Evolutionary conservation across 2,797 vertebrate species (phyloP), one percentile per base, ranked within the genome.

Genomic region (Diglossa cyanea): DNA sequence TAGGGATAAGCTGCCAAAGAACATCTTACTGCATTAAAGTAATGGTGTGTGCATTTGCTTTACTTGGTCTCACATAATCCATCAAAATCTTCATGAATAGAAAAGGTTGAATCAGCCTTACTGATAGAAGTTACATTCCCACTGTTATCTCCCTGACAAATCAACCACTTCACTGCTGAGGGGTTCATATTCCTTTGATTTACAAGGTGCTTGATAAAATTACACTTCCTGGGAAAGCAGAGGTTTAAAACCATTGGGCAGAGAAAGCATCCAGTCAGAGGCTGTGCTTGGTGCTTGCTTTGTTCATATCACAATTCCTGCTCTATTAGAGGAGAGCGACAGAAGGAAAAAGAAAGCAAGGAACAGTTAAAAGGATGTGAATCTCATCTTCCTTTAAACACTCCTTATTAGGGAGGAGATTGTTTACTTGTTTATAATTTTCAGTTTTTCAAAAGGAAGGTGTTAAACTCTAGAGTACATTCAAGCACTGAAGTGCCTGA

Each of bases 21-120:
- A 72, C 23, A 39, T 37, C 44, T 88, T 74, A 47, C 21, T 53
- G 45, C 40, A 47, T 83, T 76, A 87, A 47, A 84, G 61, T 66
- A 77, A 67, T 31, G 51, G 48, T 71, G 65, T 89, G 35, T 44
- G 47, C 42, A 33, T 68, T 87, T 88, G 47, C 84, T 91, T 62
- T 60, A 28, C 70, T 92, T 84, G 67, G 60, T 84, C 68, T 94
- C 90, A 86, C 63, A 42, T 75, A 95, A 96, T 88, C 91, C 82
- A 82, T 87, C 79, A 79, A 93, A 90, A 68, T 82, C 55, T 95
- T 90, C 53, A 79, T 51, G 42, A 93, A 33, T 12, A 87, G 81
- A 70, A 79, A 86, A 96, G n/a, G 20, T n/a, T 58, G 55, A 71
- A 87, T 79, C 75, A 87, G 62, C 28, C 33, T 70, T 57, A 74